Evolutionary conservation across 2,888 invertebrate genomes (phyloP), one percentile per base, ranked within the genome.

Genomic region (Lasius platythorax): DNA sequence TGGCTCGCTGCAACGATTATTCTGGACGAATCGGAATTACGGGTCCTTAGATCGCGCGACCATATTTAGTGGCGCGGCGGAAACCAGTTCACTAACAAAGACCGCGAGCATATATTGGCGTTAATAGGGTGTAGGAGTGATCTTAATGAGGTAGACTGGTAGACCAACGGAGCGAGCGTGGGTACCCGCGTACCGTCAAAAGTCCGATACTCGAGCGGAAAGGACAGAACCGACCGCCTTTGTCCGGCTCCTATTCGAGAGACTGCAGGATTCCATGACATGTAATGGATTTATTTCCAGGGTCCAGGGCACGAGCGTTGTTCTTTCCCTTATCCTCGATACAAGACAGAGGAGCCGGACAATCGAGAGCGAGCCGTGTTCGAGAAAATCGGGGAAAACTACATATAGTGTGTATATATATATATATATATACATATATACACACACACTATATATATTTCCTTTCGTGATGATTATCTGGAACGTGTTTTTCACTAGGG

Each of bases 141-240:
- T 85, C 58, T 75, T 84, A 85, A 85, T 79, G 82, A 88, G 82
- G 79, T 67, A 66, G 67, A 85, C 68, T 53, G 82, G 79, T 67
- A 66, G 67, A 85, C 68, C 63, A 63, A 63, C 73, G 46, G 66
- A 50, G 37, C 43, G 43, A 43, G 56, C 64, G 63, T 79, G 53
- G 79, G 53, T 58, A 82, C 46, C 40, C 64, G 63, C 50, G 64
- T 23, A 33, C 73, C 73, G 73, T 81, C 79, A 46, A 81, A 73
- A 73, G 79, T 61, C 73, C 79, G 46, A 81, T 79, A 72, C 79
- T 43, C 72, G 56, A 58, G 72, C 72, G 61, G 61, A 46, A 61
- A 81, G 61, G 79, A 81, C 61, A 81, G 46, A 81, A 73, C 73
- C 73, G 46, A 58, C 18, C 37, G 46, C 37, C 73, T 73, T 61